Base-by-base conservation (phyloP, 2,888 invertebrate genomes). In the Drosophila nr. fundita region DNA sequence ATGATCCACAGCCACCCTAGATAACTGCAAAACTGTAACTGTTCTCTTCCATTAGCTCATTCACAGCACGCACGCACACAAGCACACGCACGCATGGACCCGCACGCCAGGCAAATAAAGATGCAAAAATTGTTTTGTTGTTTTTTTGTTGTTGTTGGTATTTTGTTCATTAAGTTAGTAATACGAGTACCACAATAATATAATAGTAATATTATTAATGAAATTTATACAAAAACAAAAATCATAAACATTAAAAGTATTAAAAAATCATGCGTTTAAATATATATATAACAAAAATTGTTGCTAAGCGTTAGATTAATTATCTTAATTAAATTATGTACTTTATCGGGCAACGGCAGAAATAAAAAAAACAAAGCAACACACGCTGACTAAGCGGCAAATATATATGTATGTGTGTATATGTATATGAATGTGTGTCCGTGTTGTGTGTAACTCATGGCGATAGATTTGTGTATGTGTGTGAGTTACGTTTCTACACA, bases 191-290 rank as follows among this genome's bases (percentile, higher is more conserved):
- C 45, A 61, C 67, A 79, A 68, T 61, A 73, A 55, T 73, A 63
- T 67, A 79, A 68, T 59, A 69, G 55, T 73, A 67, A 78, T 73
- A 77, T 63, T 80, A 80, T 58, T 68, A 15, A 45, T 45, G 7
- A 45, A 13, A 13, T 63, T 57, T 68, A 69, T 67, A 82, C 60
- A 72, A 68, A 74, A 70, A 24, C 15, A 45, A 45, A 24, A 79
- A 79, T 45, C 59, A 75, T 52, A 80, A 68, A 21, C 29, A 38
- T 65, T 62, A 73, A 76, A 65, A 53, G 24, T 68, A 82, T 70
- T 79, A 68, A 76, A 80, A 72, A 80, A 79, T 76, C 76, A 81
- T 82, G 83, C 83, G 58, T 55, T 76, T 69, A 68, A 73, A 76
- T 70, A 45, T 45, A 45, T 15, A 24, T 45, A 24, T 45, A 45